Percentiles rank a stretch among this genome's conserved stretches.
Evolutionary conservation across 2,888 invertebrate species (phyloP).

Genomic region (Lucinisca nassula): DNA sequence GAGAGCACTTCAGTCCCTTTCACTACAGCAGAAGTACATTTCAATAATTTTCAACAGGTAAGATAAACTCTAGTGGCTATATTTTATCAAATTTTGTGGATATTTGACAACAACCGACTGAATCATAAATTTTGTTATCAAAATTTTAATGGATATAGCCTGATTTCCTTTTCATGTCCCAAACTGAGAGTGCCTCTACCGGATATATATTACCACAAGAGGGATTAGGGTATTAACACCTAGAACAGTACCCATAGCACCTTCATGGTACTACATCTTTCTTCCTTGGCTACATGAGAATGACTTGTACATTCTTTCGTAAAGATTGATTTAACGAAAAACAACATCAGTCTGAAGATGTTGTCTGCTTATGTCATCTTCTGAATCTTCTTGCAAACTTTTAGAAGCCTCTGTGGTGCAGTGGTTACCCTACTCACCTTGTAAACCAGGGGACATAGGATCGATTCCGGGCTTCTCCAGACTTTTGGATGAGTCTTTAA

Average conservation of each 20-base stretch:
- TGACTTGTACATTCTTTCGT: too few relatives aligned
- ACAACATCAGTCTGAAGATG: too few relatives aligned
- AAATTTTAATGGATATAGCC: slow-evolving; percentile 3
- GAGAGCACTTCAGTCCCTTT: not conserved
- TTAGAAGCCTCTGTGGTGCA: too few relatives aligned
- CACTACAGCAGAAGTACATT: not conserved
- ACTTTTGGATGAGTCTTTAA: too few relatives aligned
- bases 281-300: not conserved
- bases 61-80: not conserved
- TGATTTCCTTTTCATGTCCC: not conserved
- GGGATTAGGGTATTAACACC: not conserved
- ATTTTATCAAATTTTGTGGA: not conserved
- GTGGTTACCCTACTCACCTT: too few relatives aligned
- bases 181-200: not conserved
- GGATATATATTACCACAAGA: not conserved
- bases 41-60: not conserved
- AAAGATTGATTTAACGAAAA: too few relatives aligned
- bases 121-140: not conserved
- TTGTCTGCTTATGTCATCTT: too few relatives aligned
- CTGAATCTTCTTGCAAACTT: too few relatives aligned
- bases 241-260: not conserved
- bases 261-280: not conserved
- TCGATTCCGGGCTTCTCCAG: too few relatives aligned
- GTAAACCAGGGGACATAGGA: too few relatives aligned
- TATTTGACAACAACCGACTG: not conserved